Conservation (phyloP, 2,113 vertebrate species). For the Loxodonta africana region DNA sequence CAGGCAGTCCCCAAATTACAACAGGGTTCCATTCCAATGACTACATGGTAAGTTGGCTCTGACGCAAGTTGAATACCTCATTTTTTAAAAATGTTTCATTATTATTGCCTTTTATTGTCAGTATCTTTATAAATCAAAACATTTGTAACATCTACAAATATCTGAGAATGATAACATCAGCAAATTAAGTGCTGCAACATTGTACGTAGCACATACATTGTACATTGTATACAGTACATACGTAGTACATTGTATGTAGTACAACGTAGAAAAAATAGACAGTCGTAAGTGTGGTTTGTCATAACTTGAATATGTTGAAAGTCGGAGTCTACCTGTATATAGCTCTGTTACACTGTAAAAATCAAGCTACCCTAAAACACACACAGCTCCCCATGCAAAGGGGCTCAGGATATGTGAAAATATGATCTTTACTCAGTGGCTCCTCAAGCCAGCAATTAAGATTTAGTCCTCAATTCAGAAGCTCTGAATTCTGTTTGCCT, state of each 20-base stretch:
- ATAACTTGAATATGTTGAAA: not conserved
- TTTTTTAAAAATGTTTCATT: too few species aligned
- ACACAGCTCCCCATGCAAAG: not conserved
- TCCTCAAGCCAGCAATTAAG: conserved; percentile 34
- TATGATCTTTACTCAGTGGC: not conserved
- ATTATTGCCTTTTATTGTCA: not conserved
- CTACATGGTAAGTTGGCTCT: too few species aligned
- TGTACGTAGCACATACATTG: not conserved
- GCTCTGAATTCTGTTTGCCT: not conserved
- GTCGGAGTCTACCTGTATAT: not conserved
- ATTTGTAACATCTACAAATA: not conserved
- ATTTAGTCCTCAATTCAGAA: not conserved
- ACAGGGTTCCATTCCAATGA: too few species aligned
- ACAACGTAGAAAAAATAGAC: not conserved
- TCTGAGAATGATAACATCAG: not conserved
- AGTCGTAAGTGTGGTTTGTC: too few species aligned
- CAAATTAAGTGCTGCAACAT: not conserved
- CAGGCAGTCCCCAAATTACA: too few species aligned
- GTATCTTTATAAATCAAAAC: not conserved
- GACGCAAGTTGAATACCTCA: too few species aligned
- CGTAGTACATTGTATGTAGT: not conserved
- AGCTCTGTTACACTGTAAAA: conserved; percentile 53
- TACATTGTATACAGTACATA: too few species aligned
- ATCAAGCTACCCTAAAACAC: conserved; percentile 44
- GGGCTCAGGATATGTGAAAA: conserved; percentile 13